Conservation (phyloP, 1,140 invertebrate genomes). For the Panagrolaimus sp. region DNA sequence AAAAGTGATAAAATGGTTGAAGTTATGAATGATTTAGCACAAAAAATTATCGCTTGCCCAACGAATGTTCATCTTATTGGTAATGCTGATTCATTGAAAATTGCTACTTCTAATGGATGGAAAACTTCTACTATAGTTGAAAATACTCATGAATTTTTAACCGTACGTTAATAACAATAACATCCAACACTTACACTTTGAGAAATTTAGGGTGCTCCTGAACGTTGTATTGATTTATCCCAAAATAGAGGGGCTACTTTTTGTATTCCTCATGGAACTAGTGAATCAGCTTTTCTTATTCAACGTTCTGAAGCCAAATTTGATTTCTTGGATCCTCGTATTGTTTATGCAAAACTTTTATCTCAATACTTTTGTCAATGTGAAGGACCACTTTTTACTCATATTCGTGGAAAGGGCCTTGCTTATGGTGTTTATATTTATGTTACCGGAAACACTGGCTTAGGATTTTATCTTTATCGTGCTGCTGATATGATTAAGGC, state of each 20-base stretch:
- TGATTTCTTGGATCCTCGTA: slow-evolving; percentile 66
- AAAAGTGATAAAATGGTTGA: neutral
- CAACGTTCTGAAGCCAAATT: slow-evolving; percentile 62
- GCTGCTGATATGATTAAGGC: slow-evolving; percentile 72
- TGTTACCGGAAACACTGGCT: slow-evolving; percentile 66
- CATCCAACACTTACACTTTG: too few species aligned
- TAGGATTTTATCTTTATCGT: slow-evolving; percentile 69
- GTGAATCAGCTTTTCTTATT: slow-evolving; percentile 72
- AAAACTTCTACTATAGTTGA: neutral
- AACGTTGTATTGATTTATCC: neutral
- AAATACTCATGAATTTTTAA: neutral
- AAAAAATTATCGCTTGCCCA: neutral
- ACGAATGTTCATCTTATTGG: neutral
- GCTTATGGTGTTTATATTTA: slow-evolving; percentile 71
- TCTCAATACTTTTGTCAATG: slow-evolving; percentile 78
- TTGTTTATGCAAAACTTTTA: slow-evolving; percentile 71
- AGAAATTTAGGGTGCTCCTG: too few species aligned
- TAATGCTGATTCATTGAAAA: neutral
- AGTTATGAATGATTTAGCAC: neutral
- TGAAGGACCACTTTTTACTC: slow-evolving; percentile 80
- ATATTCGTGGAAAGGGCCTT: slow-evolving; percentile 76
- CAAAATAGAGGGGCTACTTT: neutral
- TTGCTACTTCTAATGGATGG: neutral
- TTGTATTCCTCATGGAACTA: slow-evolving; percentile 63
- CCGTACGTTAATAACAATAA: neutral